Evolutionary conservation across 2,888 invertebrate species (phyloP).

Genomic region (Conus canariensis): DNA sequence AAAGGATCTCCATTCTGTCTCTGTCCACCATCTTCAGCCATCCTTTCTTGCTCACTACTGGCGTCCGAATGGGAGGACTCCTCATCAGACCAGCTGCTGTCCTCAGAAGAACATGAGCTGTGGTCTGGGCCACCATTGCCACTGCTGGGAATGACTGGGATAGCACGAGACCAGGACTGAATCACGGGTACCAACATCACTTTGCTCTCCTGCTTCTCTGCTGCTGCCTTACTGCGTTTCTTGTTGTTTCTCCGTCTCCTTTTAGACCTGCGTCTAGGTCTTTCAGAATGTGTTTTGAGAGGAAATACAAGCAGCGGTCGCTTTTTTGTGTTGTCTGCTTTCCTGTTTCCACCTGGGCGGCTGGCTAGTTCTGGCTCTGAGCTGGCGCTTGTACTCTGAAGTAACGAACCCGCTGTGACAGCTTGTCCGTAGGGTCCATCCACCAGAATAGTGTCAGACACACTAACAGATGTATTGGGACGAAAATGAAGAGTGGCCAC

Average conservation of each 20-base stretch:
- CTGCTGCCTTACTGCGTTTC: neutral
- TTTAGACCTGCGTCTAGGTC: neutral
- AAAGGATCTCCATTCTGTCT: neutral
- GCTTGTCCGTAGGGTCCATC: constrained; percentile 15
- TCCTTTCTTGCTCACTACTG: neutral
- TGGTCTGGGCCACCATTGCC: neutral
- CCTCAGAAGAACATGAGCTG: neutral
- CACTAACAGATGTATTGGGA: constrained; percentile 21
- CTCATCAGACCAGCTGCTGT: constrained; percentile 23
- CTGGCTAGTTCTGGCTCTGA: neutral
- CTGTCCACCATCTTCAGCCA: neutral
- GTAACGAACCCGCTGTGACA: neutral
- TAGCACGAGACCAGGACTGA: constrained; percentile 21
- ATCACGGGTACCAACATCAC: neutral
- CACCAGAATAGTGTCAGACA: constrained; percentile 23
- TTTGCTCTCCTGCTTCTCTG: neutral
- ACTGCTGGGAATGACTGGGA: neutral
- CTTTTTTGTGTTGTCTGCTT: neutral
- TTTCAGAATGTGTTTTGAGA: neutral
- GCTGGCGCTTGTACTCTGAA: neutral
- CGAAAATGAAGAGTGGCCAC: constrained; percentile 30
- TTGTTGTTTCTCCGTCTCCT: neutral
- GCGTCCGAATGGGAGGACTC: neutral
- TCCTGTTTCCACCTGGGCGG: neutral
- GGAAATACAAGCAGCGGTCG: too few relatives aligned